phyloP scores from a whole-genome alignment of 2,888 invertebrate genomes.

The Quadriops clusia region DNA sequence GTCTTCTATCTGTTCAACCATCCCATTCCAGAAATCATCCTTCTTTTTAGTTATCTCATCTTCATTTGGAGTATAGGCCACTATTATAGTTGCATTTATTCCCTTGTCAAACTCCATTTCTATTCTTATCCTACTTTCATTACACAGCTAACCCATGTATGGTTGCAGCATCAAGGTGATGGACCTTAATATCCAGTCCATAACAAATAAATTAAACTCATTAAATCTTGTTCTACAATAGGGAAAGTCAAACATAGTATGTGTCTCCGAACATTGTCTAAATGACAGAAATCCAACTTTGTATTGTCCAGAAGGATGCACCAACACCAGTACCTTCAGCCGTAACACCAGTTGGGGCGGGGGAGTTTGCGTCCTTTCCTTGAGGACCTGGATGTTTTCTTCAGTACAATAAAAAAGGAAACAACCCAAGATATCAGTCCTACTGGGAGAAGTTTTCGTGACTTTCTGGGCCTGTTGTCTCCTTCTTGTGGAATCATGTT shows the following conservation, averaged over 20 bases:
- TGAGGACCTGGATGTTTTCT: not conserved
- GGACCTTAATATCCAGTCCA: no score
- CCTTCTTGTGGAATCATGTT: not conserved
- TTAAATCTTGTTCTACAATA: no score
- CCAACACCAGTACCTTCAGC: not conserved
- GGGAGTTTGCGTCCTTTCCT: not conserved
- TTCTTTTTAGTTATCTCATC: slow-evolving; percentile 1
- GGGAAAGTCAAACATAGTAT: no score
- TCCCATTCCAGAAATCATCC: slow-evolving; percentile 7
- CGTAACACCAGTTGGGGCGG: not conserved
- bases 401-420: no score
- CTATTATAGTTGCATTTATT: slow-evolving; percentile 1
- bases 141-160: no score
- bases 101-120: slow-evolving; percentile 5
- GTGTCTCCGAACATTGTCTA: slow-evolving; percentile 1
- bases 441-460: no score
- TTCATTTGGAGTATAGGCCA: slow-evolving; percentile 7
- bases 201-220: no score
- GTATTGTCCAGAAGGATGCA: not conserved
- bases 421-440: no score
- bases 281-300: not conserved
- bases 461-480: not conserved
- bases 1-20: slow-evolving; percentile 5
- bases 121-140: no score
- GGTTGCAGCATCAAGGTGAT: no score